A percentile compares a stretch with the other conserved stretches of the same genome.
These are phyloP conservation scores for Buceros bicornis DNA, from an alignment of 2,797 vertebrate species.

Conservation along the genomic window DNA sequence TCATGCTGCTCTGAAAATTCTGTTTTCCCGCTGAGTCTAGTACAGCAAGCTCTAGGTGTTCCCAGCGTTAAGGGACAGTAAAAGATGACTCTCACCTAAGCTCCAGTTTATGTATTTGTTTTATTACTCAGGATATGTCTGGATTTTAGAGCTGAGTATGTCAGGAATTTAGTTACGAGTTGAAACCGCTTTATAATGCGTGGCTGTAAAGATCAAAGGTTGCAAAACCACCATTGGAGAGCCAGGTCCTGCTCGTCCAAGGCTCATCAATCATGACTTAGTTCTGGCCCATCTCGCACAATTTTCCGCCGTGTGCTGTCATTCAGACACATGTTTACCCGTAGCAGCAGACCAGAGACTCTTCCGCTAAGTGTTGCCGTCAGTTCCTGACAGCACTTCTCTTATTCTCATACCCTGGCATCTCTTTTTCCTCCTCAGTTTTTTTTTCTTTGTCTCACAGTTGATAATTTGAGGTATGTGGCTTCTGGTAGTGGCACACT, in stretches of 20 bases:
- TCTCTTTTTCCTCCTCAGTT: not conserved
- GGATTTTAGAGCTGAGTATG: conserved; percentile 81
- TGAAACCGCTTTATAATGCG: conserved; percentile 61
- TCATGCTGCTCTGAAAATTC: conserved; percentile 8
- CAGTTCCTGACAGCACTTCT: not conserved
- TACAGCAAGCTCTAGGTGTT: conserved; percentile 70
- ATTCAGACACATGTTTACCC: conserved; percentile 37
- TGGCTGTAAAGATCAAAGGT: conserved; percentile 73
- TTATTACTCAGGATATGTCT: conserved; percentile 81
- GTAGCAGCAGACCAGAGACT: not conserved
- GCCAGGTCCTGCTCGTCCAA: conserved; percentile 52
- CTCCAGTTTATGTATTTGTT: conserved; percentile 78
- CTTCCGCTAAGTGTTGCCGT: not conserved
- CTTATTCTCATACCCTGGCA: not conserved
- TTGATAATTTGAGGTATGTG: not conserved
- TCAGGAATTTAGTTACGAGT: conserved; percentile 75
- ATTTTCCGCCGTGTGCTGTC: conserved; percentile 13
- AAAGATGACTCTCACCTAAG: conserved; percentile 70
- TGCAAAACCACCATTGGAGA: conserved; percentile 59
- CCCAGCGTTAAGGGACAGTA: conserved; percentile 60
- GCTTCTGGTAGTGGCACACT: not conserved
- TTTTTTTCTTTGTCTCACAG: not conserved
- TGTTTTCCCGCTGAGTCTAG: not conserved
- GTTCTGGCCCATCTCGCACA: conserved; percentile 53
- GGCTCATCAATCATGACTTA: conserved; percentile 53